Percentiles rank a stretch among this genome's conserved stretches.
phyloP scores from a whole-genome alignment of 2,797 vertebrate species.

The Lagorchestes hirsutus region DNA sequence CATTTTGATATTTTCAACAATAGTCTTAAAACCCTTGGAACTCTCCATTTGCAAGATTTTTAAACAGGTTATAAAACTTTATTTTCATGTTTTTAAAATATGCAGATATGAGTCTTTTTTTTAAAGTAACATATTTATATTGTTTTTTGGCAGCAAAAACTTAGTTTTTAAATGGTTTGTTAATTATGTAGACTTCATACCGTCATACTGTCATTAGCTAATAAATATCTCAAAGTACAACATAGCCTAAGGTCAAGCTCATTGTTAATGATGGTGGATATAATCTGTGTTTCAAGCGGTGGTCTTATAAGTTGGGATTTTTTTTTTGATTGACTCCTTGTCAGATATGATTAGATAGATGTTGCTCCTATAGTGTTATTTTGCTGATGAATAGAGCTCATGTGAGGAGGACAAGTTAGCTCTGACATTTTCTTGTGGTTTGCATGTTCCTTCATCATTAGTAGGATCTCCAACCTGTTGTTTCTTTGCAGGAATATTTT shows the following conservation, averaged over 20 bases:
- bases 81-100: constrained; percentile 65
- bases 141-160: neutral
- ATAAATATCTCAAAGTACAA: neutral
- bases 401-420: neutral
- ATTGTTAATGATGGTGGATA: neutral
- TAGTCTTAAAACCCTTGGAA: constrained; percentile 57
- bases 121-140: neutral
- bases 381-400: neutral
- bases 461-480: neutral
- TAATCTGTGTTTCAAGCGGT: neutral
- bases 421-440: neutral
- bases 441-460: neutral
- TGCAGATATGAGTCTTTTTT: constrained; percentile 41
- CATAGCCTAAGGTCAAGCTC: neutral
- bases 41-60: constrained; percentile 67
- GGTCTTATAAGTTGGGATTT: neutral
- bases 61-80: constrained; percentile 70
- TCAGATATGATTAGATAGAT: neutral
- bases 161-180: neutral
- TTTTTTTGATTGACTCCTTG: neutral
- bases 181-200: neutral
- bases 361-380: neutral
- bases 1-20: constrained; percentile 72
- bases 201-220: neutral
- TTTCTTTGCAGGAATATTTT: neutral